Evolutionary conservation across 2,113 vertebrate genomes (phyloP).

Genomic region (Chrysochloris asiatica): DNA sequence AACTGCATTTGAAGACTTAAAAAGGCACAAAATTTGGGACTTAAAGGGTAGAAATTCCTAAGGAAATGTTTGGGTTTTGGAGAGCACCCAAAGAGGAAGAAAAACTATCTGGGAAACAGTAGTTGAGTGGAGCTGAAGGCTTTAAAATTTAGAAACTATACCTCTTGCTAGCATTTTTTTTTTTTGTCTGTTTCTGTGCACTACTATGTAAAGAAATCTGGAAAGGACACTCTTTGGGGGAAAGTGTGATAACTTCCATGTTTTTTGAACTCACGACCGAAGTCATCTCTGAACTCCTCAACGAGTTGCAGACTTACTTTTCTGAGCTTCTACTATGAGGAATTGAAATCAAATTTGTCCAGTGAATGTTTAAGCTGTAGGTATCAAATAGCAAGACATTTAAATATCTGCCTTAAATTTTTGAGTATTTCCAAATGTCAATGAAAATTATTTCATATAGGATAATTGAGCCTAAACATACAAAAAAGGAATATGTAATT

Average conservation of each 20-base stretch:
- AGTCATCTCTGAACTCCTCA: neutral
- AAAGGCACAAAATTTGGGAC: neutral
- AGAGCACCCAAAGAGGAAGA: neutral
- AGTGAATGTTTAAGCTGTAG: neutral
- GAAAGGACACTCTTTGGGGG: neutral
- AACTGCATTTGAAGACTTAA: neutral
- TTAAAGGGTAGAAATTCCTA: neutral
- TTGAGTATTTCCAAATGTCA: neutral
- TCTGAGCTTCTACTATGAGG: neutral
- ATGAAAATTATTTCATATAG: neutral
- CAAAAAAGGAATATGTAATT: neutral
- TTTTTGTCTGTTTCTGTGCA: neutral
- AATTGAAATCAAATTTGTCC: neutral
- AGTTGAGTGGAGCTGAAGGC: neutral
- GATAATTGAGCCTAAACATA: neutral
- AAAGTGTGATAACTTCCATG: neutral
- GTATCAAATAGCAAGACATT: neutral
- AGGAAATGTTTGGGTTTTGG: neutral
- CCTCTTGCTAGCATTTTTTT: neutral
- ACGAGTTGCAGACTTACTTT: neutral
- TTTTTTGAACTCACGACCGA: neutral
- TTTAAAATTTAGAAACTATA: neutral
- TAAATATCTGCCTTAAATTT: neutral
- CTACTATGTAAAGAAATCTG: neutral
- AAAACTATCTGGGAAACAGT: neutral